Evolutionary conservation across 2,113 vertebrate species (phyloP).

Genomic region (Solenodon paradoxus): DNA sequence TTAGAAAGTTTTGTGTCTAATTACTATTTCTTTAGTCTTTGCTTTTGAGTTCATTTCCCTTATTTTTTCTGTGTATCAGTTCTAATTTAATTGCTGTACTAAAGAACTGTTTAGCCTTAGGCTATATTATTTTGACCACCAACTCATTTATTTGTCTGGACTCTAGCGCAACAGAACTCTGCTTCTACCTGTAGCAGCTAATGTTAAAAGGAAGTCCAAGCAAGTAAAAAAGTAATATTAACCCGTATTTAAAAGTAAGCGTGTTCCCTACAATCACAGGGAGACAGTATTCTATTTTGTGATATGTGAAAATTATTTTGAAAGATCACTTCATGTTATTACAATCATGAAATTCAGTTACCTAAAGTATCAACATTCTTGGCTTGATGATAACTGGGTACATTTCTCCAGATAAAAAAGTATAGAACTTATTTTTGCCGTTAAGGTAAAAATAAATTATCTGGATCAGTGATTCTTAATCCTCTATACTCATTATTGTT

Average conservation of each 20-base stretch:
- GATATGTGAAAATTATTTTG: not conserved
- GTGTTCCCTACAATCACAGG: not conserved
- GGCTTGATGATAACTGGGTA: not conserved
- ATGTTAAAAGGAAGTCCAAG: not conserved
- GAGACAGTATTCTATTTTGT: not conserved
- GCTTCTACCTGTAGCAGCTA: not conserved
- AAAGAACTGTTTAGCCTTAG: not conserved
- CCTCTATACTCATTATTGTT: conserved; percentile 41
- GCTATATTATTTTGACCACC: not conserved
- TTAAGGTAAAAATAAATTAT: conserved; percentile 65
- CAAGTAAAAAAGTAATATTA: not conserved
- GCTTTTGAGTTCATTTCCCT: conserved; percentile 9
- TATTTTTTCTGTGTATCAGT: not conserved
- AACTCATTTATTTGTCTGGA: not conserved
- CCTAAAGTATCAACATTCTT: not conserved
- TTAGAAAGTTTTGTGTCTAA: not conserved
- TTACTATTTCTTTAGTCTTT: conserved; percentile 36
- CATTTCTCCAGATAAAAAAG: conserved; percentile 16
- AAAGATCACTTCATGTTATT: not conserved
- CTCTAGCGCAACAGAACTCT: not conserved
- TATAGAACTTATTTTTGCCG: not conserved
- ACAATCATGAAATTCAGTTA: not conserved
- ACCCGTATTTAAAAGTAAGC: not conserved
- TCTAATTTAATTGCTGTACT: not conserved
- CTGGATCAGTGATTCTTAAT: conserved; percentile 45